A percentile compares a stretch with the other conserved stretches of the same genome.
phyloP scores from a whole-genome alignment of 1,140 invertebrate species.

The Idris sp. region DNA sequence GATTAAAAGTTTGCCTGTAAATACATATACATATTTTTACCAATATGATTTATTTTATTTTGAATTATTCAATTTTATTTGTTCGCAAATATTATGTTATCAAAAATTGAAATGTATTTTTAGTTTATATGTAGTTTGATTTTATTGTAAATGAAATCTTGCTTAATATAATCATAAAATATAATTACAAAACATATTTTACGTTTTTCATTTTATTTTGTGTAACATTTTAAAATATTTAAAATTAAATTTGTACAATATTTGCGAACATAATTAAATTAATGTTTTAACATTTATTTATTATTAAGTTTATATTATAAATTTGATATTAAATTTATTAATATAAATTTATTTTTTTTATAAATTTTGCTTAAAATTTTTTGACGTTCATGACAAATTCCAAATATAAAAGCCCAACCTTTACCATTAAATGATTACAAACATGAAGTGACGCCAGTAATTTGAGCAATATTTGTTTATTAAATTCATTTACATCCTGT shows the following conservation, averaged over 20 bases:
- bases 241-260: too few species aligned
- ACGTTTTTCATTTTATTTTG: not conserved
- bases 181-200: too few species aligned
- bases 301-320: slow-evolving; percentile 24
- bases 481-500: slow-evolving; percentile 24
- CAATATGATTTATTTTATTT: slow-evolving; percentile 35
- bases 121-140: too few species aligned
- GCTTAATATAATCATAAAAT: too few species aligned
- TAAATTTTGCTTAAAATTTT: too few species aligned
- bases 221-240: not conserved
- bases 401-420: slow-evolving; percentile 14
- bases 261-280: slow-evolving; percentile 18
- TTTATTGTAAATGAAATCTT: too few species aligned
- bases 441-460: slow-evolving; percentile 54
- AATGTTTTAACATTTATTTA: slow-evolving; percentile 19
- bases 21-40: slow-evolving; percentile 15
- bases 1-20: slow-evolving; percentile 23
- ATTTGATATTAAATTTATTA: slow-evolving; percentile 7
- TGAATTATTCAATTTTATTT: slow-evolving; percentile 25
- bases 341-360: too few species aligned
- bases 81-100: slow-evolving; percentile 15
- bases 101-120: too few species aligned
- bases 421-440: slow-evolving; percentile 26
- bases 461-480: slow-evolving; percentile 18
- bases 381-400: too few species aligned